Base-by-base conservation (phyloP, 2,888 invertebrate genomes). In the Tenthredo notha region DNA sequence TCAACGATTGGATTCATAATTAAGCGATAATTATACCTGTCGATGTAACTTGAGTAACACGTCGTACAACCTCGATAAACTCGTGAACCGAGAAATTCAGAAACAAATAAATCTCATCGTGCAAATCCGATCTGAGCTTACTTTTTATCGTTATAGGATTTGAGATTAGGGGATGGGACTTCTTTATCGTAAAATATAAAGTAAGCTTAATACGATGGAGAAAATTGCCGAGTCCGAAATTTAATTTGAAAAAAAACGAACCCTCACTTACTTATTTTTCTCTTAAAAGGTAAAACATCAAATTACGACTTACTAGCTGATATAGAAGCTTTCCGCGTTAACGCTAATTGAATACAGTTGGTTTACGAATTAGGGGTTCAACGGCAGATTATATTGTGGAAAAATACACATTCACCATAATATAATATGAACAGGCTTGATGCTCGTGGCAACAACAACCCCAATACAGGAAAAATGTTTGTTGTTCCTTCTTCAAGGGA, bases 371-470 rank as follows among this genome's bases (percentile, higher is more conserved):
- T 15, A 15, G 33, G 33, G 5, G 6, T 67, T 18, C 33, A 33
- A 33, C 33, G 33, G 33, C 18, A 12, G 33, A 67, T 67, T 29
- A 67, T 33, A 67, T 29, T 7, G 7, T 18, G 6, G 3, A 15
- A 67, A 67, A 67, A 67, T 67, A 67, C 4, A 33, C 33, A 18
- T 33, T 33, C 33, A 15, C 33, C 67, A 37, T 37, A 33, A 33
- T 33, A 37, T 37, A 33, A 33, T 33, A 33, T 33, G 33, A 37
- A 37, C 58, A 21, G 67, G 67, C 33, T 67, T 7, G 15, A 33
- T 33, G 18, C 67, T 67, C 15, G 18, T 67, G 67, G 67, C 67
- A 67, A 67, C 67, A 67, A 67, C 67, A 67, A 67, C 67, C 33
- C 33, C 33, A 67, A 33, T 15, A 67, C 67, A 67, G 25, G 33